Percentiles rank a stretch among this genome's conserved stretches.
These are phyloP conservation scores for Acromyrmex charruanus DNA, from an alignment of 1,140 invertebrate genomes.

Conservation along the genomic window DNA sequence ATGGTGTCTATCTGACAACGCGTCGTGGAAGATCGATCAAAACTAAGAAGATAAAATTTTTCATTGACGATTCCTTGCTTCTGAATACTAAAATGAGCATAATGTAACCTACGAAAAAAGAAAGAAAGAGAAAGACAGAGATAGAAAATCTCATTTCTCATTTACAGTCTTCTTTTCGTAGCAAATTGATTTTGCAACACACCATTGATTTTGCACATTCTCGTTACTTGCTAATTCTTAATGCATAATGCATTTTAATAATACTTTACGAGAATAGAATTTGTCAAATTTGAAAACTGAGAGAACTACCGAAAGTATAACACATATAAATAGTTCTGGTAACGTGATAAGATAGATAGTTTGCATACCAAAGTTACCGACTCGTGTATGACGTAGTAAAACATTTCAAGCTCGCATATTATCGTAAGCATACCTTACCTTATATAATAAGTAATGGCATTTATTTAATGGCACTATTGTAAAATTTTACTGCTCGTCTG, in stretches of 20 bases:
- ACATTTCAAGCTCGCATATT: slow-evolving; percentile 28
- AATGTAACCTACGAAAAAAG: not conserved
- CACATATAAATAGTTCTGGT: slow-evolving; percentile 1
- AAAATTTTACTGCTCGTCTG: not conserved
- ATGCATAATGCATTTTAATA: not conserved
- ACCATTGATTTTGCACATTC: not conserved
- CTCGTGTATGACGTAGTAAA: slow-evolving; percentile 38
- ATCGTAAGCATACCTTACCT: slow-evolving; percentile 6
- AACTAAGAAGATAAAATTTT: slow-evolving; percentile 70
- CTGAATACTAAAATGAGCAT: slow-evolving; percentile 63
- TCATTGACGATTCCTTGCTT: slow-evolving; percentile 41
- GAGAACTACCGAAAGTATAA: not conserved
- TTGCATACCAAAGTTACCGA: slow-evolving; percentile 23
- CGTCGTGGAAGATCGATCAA: slow-evolving; percentile 66
- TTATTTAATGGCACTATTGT: slow-evolving; percentile 5
- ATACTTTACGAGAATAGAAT: not conserved
- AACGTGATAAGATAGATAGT: slow-evolving; percentile 46
- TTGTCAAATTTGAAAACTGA: slow-evolving; percentile 22
- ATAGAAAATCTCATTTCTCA: not conserved
- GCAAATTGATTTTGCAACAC: not conserved
- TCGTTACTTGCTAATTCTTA: not conserved
- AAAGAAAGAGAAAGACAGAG: slow-evolving; percentile 2
- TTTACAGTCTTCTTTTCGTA: not conserved
- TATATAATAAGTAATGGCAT: slow-evolving; percentile 19
- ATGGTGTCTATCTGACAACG: slow-evolving; percentile 61